These are phyloP conservation scores for Anabas testudineus DNA, from an alignment of 2,797 vertebrate species.

Conservation along the genomic window DNA sequence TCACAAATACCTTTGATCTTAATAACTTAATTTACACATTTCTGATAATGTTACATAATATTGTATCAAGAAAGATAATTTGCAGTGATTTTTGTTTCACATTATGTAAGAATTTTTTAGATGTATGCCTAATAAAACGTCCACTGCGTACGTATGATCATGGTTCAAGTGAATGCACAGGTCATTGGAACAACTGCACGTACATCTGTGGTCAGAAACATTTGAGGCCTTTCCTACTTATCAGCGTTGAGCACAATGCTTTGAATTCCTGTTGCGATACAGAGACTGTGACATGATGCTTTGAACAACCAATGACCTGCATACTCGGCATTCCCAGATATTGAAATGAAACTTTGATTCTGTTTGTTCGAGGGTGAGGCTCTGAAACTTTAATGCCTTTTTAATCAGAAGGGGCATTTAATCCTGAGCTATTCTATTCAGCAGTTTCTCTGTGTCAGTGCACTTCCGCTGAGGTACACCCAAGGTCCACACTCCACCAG, in stretches of 20 bases:
- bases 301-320: constrained; percentile 50
- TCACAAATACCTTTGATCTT: too few relatives aligned
- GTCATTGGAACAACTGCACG: constrained; percentile 5
- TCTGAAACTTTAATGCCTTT: constrained; percentile 60
- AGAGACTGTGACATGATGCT: constrained; percentile 32
- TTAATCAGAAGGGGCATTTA: constrained; percentile 69
- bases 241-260: constrained; percentile 23
- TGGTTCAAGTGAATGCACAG: background rate
- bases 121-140: too few relatives aligned
- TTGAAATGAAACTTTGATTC: constrained; percentile 58
- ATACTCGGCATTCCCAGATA: constrained; percentile 60
- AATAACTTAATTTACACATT: too few relatives aligned
- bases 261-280: constrained; percentile 35
- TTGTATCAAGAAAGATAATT: too few relatives aligned
- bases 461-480: constrained; percentile 55
- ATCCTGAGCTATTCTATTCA: constrained; percentile 60
- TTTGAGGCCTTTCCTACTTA: constrained; percentile 33
- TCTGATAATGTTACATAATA: too few relatives aligned
- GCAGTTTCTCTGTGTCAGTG: constrained; percentile 44
- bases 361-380: constrained; percentile 65
- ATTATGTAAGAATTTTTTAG: too few relatives aligned
- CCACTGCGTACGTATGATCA: too few relatives aligned
- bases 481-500: constrained; percentile 61
- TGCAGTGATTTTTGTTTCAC: too few relatives aligned
- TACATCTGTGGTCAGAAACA: constrained; percentile 6